These are phyloP conservation scores for Drosophila ananassae DNA, from an alignment of 1,140 invertebrate genomes.

Conservation along the genomic window DNA sequence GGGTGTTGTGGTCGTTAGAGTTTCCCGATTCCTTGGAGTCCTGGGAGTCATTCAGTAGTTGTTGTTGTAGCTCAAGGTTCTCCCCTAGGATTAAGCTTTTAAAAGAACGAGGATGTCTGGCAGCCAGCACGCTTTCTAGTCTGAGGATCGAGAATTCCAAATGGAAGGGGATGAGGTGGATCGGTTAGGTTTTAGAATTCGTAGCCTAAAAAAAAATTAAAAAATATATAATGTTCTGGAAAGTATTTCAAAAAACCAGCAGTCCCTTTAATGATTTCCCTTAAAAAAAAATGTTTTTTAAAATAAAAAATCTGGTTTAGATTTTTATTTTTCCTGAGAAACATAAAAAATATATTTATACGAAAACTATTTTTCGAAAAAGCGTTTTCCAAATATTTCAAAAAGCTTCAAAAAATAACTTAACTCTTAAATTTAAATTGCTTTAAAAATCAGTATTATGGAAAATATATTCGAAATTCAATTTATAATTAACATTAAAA, in stretches of 20 bases:
- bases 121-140: conserved; percentile 21
- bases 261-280: background rate
- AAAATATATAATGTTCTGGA: background rate
- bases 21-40: background rate
- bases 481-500: background rate
- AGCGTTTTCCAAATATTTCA: background rate
- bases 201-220: background rate
- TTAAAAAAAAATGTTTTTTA: too few relatives aligned
- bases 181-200: background rate
- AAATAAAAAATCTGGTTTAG: background rate
- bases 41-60: conserved; percentile 43
- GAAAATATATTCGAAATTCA: background rate
- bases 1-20: conserved; percentile 1
- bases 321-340: background rate
- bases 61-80: conserved; percentile 51
- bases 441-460: conserved; percentile 1
- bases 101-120: conserved; percentile 22
- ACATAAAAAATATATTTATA: background rate
- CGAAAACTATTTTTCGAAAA: too few relatives aligned
- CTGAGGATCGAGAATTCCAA: conserved; percentile 9
- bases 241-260: background rate
- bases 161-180: background rate
- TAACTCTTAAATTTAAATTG: background rate
- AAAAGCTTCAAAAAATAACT: background rate
- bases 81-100: conserved; percentile 46